Base-by-base conservation (phyloP, 2,113 vertebrate species). In the Anoplopoma fimbria region DNA sequence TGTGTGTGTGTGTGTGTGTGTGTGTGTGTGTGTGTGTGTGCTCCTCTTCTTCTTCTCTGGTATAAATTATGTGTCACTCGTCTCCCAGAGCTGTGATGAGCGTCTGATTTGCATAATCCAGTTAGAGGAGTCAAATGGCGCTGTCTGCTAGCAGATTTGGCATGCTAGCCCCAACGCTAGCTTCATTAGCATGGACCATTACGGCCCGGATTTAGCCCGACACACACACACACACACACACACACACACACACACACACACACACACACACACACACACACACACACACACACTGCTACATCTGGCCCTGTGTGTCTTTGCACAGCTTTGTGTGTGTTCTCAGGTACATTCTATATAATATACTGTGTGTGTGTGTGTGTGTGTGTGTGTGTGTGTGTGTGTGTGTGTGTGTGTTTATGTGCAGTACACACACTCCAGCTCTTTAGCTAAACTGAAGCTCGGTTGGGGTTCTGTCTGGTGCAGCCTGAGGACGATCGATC, bases 41-140 rank as follows among this genome's bases (percentile, higher is more conserved):
- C n/a, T n/a, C n/a, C n/a, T 64, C 25, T 61, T 77, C 88, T 87
- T 90, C 86, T 86, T 86, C 81, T 79, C 60, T 83, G 71, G 77
- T 86, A 71, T 79, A 82, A 84, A 89, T 84, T 19, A 79, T 45
- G 65, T 78, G 75, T 87, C 81, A 81, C 69, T 61, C 53, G 36
- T 73, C 71, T 81, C 76, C 76, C 65, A 15, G 81, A 82, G 71
- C 84, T 79, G 81, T 82, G 88, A 87, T 86, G 74, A 82, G 70
- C 51, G 23, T 81, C 77, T 77, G 36, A 89, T 89, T 87, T 89
- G 53, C 89, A 91, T 89, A 89, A 87, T 87, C 83, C 77, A 81
- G 82, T 89, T 86, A 87, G 51, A 61, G 74, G 84, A 89, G 87
- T 91, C 82, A 89, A 83, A 89, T 65, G 75, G 40, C 27, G 79